These are phyloP conservation scores for Pangasius krempfi DNA, from an alignment of 2,797 vertebrate genomes.

Conservation along the genomic window DNA sequence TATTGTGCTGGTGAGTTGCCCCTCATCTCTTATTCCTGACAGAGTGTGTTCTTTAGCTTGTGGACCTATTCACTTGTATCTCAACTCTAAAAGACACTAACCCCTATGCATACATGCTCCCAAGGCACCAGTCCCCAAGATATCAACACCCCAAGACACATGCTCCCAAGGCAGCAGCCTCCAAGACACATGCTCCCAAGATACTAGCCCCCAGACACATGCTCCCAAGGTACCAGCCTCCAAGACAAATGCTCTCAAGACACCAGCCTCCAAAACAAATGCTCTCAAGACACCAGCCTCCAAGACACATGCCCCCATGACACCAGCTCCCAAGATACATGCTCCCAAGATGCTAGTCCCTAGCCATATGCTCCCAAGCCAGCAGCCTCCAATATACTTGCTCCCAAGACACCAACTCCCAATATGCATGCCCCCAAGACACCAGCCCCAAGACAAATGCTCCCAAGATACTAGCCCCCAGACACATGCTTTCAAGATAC, in stretches of 20 bases:
- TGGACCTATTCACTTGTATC: not conserved
- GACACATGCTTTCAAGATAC: not conserved
- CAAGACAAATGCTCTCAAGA: not conserved
- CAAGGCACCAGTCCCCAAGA: not conserved
- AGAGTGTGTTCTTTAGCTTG: not conserved
- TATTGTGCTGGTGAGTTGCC: not conserved
- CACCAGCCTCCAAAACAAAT: not conserved
- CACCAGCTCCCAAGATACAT: not conserved
- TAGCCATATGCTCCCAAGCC: not conserved
- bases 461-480: not conserved
- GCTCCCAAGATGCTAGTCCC: not conserved
- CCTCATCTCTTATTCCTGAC: not conserved
- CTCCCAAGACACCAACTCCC: not conserved
- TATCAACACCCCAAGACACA: not conserved
- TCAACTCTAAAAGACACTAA: not conserved
- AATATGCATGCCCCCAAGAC: not conserved
- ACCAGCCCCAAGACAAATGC: not conserved
- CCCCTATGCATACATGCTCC: too few relatives aligned
- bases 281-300: not conserved
- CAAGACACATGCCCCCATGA: not conserved
- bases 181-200: not conserved
- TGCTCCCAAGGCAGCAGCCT: not conserved
- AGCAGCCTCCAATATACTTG: not conserved
- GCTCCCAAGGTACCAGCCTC: not conserved
- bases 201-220: not conserved